Percentiles rank a stretch among this genome's conserved stretches.
Conservation (phyloP, 2,888 invertebrate genomes). For the Scrobipalpa atriplicella region DNA sequence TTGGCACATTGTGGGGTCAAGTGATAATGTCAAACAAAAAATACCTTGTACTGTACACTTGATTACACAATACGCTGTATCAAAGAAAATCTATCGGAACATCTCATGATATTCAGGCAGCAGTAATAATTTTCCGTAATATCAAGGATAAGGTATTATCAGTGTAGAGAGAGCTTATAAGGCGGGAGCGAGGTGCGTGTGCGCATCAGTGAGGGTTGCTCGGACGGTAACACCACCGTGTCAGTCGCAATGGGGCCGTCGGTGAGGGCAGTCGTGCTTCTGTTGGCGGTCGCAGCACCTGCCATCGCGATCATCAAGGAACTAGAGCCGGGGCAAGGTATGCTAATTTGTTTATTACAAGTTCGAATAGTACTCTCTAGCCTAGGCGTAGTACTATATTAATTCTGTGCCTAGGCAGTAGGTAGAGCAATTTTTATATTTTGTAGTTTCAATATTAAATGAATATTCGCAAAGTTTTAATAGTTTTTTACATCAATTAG, state of each 20-base stretch:
- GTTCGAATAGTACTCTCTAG: neutral
- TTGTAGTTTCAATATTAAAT: neutral
- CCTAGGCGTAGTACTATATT: too few species aligned
- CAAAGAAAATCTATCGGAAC: neutral
- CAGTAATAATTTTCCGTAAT: constrained; percentile 30
- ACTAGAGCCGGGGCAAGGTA: constrained; percentile 68
- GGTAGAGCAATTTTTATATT: neutral
- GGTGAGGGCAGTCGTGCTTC: constrained; percentile 59
- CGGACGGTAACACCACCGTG: constrained; percentile 35
- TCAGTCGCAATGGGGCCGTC: constrained; percentile 73
- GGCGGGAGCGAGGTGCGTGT: constrained; percentile 53
- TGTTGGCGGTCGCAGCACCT: constrained; percentile 51
- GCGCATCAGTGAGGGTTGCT: constrained; percentile 51
- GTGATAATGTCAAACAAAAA: neutral
- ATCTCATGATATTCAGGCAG: neutral
- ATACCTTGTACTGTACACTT: neutral
- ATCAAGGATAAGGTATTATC: constrained; percentile 48
- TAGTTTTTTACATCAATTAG: neutral
- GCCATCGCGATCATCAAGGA: constrained; percentile 67
- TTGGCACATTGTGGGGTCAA: neutral
- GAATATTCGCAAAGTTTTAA: neutral
- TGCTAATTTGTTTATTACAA: constrained; percentile 23
- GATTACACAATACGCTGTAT: neutral
- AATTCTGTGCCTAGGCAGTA: neutral
- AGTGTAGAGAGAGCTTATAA: constrained; percentile 54